Base-by-base conservation (phyloP, 2,888 invertebrate genomes). In the Drosophila algonquin region DNA sequence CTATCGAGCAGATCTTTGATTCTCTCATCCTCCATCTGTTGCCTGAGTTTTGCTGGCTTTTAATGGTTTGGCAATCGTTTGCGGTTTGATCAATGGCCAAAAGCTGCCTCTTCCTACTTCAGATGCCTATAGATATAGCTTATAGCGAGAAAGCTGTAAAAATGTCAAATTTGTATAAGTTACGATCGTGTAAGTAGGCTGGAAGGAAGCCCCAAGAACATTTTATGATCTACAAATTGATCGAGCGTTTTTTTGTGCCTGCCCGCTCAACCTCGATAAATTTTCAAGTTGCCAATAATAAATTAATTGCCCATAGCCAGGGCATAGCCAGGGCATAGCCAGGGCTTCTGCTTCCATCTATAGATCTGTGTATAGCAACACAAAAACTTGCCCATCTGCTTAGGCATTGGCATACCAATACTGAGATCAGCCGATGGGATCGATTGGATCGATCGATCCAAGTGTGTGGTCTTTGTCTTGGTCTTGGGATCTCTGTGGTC, bases 151-250 rank as follows among this genome's bases (percentile, higher is more conserved):
- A 18, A 64, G 83, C 74, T 72, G 88, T 88, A 86, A 83, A 87
- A 88, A 79, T 83, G 89, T 88, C 89, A 87, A 88, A 86, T 87
- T 89, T 87, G 79, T 84, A 73, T 79, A 86, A 87, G 78, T 80
- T 88, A 87, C 80, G 77, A 67, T 67, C 65, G 56, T 68, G 65
- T 55, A 67, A 68, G 65, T 51, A 68, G 65, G 68, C 14, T 35
- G 35, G 4, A 35, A 35, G 35, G 35, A 35, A 47, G 48, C 35
- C 14, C 40, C 40, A 14, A 40, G 69, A 64, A 72, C 60, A 68
- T 75, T 88, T 88, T 86, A 84, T 88, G 89, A 83, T 88, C 84
- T 80, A 88, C 84, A 84, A 88, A 88, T 88, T 83, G 83, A 76
- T 69, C 54, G 24, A 27, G 56, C 76, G 50, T 58, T 84, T 88